Conservation (phyloP, 2,888 invertebrate species). For the Opisthograptis luteolata region DNA sequence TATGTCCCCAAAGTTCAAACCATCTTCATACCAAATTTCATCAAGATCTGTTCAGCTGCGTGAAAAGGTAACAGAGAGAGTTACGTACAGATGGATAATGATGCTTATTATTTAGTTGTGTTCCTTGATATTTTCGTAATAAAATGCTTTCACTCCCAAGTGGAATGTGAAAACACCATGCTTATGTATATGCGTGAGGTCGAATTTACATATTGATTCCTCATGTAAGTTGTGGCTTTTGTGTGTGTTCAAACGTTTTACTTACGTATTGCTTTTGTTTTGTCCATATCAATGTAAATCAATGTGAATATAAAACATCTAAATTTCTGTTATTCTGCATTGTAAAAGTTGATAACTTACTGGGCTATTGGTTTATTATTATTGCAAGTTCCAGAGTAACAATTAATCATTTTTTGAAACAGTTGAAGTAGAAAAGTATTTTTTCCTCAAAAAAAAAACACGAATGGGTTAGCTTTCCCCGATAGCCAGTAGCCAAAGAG, state of each 20-base stretch:
- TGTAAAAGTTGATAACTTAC: too few species aligned
- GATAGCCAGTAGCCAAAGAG: slow-evolving; percentile 8
- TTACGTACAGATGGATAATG: too few species aligned
- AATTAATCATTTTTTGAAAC: neutral
- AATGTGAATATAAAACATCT: slow-evolving; percentile 1
- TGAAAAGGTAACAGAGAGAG: too few species aligned
- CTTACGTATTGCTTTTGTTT: slow-evolving; percentile 15
- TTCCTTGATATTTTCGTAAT: slow-evolving; percentile 12
- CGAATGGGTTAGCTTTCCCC: slow-evolving; percentile 12
- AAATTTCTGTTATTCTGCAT: too few species aligned
- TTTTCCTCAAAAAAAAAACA: slow-evolving; percentile 10
- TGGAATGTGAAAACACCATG: slow-evolving; percentile 25
- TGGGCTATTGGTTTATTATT: neutral
- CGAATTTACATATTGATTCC: slow-evolving; percentile 30
- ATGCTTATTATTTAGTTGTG: neutral
- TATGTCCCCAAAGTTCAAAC: too few species aligned
- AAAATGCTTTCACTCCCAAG: slow-evolving; percentile 6
- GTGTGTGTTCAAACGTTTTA: slow-evolving; percentile 22
- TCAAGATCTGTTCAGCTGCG: too few species aligned
- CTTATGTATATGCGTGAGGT: slow-evolving; percentile 25
- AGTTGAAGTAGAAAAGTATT: slow-evolving; percentile 4
- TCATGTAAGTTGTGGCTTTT: slow-evolving; percentile 20
- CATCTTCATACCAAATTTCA: too few species aligned
- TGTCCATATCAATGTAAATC: slow-evolving; percentile 16
- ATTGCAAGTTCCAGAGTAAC: neutral